Base-by-base conservation (phyloP, 2,113 vertebrate species). In the Hippocampus mohnikei region DNA sequence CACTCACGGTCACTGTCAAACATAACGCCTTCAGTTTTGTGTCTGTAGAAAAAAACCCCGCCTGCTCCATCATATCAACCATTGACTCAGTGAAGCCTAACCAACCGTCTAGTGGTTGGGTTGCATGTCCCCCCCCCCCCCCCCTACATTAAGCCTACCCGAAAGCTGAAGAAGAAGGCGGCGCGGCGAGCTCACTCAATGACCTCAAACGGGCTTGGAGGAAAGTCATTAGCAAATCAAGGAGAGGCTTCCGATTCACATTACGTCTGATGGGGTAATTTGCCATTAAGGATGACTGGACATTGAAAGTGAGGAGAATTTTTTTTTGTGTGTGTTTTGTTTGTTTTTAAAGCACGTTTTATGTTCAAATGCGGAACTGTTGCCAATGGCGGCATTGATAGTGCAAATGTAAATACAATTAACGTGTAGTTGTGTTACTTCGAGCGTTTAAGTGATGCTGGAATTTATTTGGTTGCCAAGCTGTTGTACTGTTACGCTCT, bases 381-480 rank as follows among this genome's bases (percentile, higher is more conserved):
- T 60, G 33, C 10, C 53, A 72, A 48, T 58, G 1, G 16, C 11
- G 29, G n/a, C 15, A 65, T 76, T 11, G 16, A 33, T 71, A 10
- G 71, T 71, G 58, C 12, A 69, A 66, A 50, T 74, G 56, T 78
- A 69, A 76, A 62, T 8, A 59, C 15, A 59, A 1, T 33, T 25
- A 61, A 70, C 46, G 42, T 67, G 65, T 69, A 50, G 55, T 55
- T 67, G 41, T 73, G 58, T 77, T 62, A 73, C 53, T 77, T 62
- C 73, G 23, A 44, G 29, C 63, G 66, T 67, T 46, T 25, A 37
- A 56, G 73, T 77, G 65, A 66, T 67, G n/a, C 37, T 78, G 77
- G 70, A 46, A 77, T 46, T 63, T 42, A n/a, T 71, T 74, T 70
- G 85, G 73, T n/a, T 5, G 29, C 86, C 52, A 44, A 72, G 66